Conservation (phyloP, 1,140 invertebrate genomes). For the Dryas iulia region DNA sequence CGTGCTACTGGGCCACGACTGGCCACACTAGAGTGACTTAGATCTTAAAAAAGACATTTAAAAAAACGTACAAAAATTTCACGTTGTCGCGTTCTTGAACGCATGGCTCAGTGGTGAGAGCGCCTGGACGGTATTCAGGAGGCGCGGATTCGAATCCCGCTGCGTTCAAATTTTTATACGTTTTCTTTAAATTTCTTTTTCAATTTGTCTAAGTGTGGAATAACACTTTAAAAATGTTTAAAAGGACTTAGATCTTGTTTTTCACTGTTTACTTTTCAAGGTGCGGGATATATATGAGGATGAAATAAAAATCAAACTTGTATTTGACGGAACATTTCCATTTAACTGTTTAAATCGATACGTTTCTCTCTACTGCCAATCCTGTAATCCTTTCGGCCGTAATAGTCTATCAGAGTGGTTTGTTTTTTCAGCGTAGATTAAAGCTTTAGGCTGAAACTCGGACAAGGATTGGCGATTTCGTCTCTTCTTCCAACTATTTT, state of each 20-base stretch:
- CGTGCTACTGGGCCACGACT: too few relatives aligned
- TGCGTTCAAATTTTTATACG: too few relatives aligned
- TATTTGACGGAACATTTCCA: not conserved
- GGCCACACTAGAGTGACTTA: too few relatives aligned
- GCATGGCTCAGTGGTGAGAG: too few relatives aligned
- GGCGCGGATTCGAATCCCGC: too few relatives aligned
- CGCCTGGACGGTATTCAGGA: too few relatives aligned
- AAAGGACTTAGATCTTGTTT: not conserved
- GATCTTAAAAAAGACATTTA: too few relatives aligned
- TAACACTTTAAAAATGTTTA: not conserved
- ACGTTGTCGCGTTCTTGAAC: too few relatives aligned
- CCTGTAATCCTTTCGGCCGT: slow-evolving; percentile 18
- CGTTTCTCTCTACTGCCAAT: slow-evolving; percentile 4
- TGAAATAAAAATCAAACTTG: not conserved
- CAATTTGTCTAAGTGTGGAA: too few relatives aligned
- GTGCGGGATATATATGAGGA: not conserved
- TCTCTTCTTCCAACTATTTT: slow-evolving; percentile 25
- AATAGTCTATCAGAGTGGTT: slow-evolving; percentile 27
- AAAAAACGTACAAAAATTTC: too few relatives aligned
- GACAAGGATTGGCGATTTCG: slow-evolving; percentile 20
- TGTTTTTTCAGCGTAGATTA: slow-evolving; percentile 30
- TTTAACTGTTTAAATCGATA: slow-evolving; percentile 18
- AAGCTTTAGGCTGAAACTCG: slow-evolving; percentile 20
- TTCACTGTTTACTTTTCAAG: not conserved
- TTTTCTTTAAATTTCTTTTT: too few relatives aligned